Conservation (phyloP, 2,113 vertebrate genomes). For the Neopipo cinnamomea region DNA sequence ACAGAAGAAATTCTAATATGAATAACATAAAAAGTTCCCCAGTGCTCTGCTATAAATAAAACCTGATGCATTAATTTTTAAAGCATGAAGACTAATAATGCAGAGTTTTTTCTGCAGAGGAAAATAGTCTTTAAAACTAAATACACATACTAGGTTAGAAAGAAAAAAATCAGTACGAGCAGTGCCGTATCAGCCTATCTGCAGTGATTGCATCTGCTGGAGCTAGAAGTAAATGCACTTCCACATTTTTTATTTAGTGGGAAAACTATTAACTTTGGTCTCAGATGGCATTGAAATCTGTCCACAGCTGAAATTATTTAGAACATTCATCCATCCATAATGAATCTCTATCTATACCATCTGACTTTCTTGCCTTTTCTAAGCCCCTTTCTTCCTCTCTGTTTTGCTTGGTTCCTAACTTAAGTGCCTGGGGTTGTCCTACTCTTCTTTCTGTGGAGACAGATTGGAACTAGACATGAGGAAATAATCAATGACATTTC, state of each 20-base stretch:
- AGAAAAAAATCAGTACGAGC: not conserved
- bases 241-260: conserved; percentile 19
- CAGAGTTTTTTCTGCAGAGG: not conserved
- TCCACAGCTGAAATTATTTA: conserved; percentile 9
- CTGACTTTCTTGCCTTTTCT: not conserved
- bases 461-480: not conserved
- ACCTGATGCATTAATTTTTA: not conserved
- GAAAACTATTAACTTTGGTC: not conserved
- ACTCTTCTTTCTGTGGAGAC: not conserved
- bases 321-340: not conserved
- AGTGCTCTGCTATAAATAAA: not conserved
- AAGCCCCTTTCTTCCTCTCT: not conserved
- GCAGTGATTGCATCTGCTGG: not conserved
- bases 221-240: not conserved
- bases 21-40: not conserved
- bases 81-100: not conserved
- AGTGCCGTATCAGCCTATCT: not conserved
- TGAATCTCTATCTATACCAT: not conserved
- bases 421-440: not conserved
- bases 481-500: not conserved
- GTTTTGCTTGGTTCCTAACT: not conserved
- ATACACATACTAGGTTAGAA: not conserved
- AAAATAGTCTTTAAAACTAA: not conserved
- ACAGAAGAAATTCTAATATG: not conserved
- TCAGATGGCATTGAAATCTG: not conserved